Evolutionary conservation across 1,140 invertebrate species (phyloP), one percentile per base, ranked within the genome.

Genomic region (Atta cephalotes): DNA sequence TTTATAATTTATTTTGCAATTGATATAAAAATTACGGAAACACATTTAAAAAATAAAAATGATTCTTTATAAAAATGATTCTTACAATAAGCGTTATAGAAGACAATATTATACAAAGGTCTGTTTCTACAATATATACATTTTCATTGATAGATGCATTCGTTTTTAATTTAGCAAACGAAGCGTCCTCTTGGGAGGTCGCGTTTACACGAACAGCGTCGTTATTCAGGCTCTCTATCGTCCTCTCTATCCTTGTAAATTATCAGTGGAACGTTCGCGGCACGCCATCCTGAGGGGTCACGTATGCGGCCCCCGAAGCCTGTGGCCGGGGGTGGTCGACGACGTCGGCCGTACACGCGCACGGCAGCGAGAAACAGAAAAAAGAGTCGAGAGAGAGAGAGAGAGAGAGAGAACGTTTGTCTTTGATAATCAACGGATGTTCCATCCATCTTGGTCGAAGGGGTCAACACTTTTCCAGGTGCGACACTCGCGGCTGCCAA

Each of bases 381-480:
- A 60, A 66, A 60, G 45, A 18, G 31, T 35, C 31, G 31, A 76
- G 25, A 78, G 49, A 72, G 21, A 60, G 28, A 70, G 31, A 66
- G 31, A 79, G 51, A 72, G 63, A 68, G 25, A 71, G 35, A 71
- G 25, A 66, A 72, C 79, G 87, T 91, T 91, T 89, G 90, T 90
- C 89, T 91, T 87, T 91, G 89, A 91, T 91, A 91, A 90, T 91
- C 90, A 91, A 90, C 85, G 87, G 72, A 88, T 66, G 80, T 81
- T 87, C 21, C 90, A 91, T 91, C 85, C 77, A 91, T 91, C 90
- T 91, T 91, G 89, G 87, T 91, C 85, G 85, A 81, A 91, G 62
- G 58, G 87, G 90, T 89, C 90, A 91, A 90, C 89, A 91, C 85
- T 91, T 91, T 91, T 89, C 68, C 90, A 31, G 45, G 80, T 70